Conservation (phyloP, 1,140 invertebrate genomes). For the Calephelis nemesis region DNA sequence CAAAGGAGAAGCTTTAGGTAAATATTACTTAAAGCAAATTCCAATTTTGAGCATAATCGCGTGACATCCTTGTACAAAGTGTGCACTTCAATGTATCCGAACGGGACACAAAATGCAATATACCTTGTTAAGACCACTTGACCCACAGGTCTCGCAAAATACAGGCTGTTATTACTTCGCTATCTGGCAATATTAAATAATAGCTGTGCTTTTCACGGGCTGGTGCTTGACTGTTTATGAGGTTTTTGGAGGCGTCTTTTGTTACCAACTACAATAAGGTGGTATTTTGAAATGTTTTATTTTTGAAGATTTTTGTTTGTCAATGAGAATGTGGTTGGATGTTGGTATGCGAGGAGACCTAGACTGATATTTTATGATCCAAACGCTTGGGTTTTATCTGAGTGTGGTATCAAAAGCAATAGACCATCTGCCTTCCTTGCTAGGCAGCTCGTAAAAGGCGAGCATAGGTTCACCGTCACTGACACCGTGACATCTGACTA, state of each 20-base stretch:
- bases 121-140: slow-evolving; percentile 71
- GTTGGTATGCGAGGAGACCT: no score
- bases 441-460: no score
- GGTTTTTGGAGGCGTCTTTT: not conserved
- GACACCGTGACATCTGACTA: no score
- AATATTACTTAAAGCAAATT: not conserved
- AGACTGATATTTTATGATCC: no score
- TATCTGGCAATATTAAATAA: slow-evolving; percentile 30
- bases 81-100: slow-evolving; percentile 31
- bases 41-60: not conserved
- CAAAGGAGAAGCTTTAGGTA: no score
- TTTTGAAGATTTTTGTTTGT: no score
- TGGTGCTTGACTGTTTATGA: slow-evolving; percentile 17
- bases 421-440: no score
- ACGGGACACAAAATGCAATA: slow-evolving; percentile 64
- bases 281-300: not conserved
- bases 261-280: not conserved
- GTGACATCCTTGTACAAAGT: slow-evolving; percentile 23
- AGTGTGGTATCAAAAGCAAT: no score
- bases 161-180: slow-evolving; percentile 56
- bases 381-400: no score
- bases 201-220: slow-evolving; percentile 20
- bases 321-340: no score
- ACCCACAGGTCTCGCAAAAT: slow-evolving; percentile 46
- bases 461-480: no score